Evolutionary conservation across 2,113 vertebrate genomes (phyloP), one percentile per base, ranked within the genome.

Genomic region (Aptenodytes forsteri): DNA sequence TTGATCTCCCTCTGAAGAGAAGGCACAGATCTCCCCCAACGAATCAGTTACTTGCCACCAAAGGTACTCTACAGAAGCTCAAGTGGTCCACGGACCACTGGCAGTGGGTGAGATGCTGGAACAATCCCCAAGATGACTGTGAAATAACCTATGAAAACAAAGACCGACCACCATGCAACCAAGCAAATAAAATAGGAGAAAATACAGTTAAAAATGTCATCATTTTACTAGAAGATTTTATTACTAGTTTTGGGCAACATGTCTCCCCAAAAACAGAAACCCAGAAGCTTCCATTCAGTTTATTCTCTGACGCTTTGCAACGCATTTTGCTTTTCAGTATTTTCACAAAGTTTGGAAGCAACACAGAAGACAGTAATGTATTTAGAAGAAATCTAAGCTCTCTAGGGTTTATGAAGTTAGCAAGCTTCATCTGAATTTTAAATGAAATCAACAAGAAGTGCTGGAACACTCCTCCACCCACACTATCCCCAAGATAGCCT

Each of bases 381-480:
- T 86, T 75, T 36, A 65, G 61, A 62, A 93, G 36, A 56, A 78
- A 49, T 65, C 12, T 54, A 29, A 83, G 50, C 66, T 70, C 71
- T 91, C 80, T 16, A 30, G 62, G 66, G 56, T 66, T 91, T 75
- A 64, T 22, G 50, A 93, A 93, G 87, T 69, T 82, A 89, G 55
- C 50, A 69, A 93, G 61, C 14, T 76, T 91, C 55, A 86, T 95
- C 70, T 95, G 62, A 93, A 95, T 83, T 96, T 73, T 86, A 95
- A 93, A 91, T 91, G 17, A 91, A 75, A 79, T 67, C 93, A 91
- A 58, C 54, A 59, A 79, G 77, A 66, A 95, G 52, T 42, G 46
- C 76, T 79, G 62, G 88, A 91, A 71, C 81, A 54, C 83, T 89
- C 80, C 59, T 96, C 83, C 90, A 91, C 75, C 84, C 84, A 91